These are phyloP conservation scores for Drosophila orosa DNA, from an alignment of 1,140 invertebrate species.

Conservation along the genomic window DNA sequence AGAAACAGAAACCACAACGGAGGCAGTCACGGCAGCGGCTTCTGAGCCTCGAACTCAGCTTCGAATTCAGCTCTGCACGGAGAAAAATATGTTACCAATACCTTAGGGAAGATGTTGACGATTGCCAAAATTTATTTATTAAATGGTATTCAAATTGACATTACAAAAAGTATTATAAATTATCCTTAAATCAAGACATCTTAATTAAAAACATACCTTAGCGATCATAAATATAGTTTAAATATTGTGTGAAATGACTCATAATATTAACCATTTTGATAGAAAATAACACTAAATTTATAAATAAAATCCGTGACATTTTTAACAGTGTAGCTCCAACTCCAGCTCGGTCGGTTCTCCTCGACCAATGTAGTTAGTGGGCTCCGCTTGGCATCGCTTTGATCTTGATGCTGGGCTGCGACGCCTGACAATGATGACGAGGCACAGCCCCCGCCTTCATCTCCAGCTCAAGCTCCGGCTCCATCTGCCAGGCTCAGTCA, in stretches of 20 bases:
- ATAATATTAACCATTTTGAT: too few species aligned
- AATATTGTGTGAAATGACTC: too few species aligned
- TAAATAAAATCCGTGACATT: not conserved
- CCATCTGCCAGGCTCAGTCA: constrained; percentile 45
- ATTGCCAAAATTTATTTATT: not conserved
- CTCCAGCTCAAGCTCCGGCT: constrained; percentile 10
- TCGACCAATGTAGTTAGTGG: constrained; percentile 74
- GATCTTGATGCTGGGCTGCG: constrained; percentile 77
- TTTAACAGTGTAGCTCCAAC: not conserved
- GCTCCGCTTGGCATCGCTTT: constrained; percentile 69
- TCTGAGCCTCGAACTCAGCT: constrained; percentile 34
- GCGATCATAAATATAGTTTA: not conserved
- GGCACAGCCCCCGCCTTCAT: constrained; percentile 44
- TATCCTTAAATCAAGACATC: too few species aligned
- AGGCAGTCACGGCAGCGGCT: constrained; percentile 70
- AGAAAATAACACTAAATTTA: not conserved
- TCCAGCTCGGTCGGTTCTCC: constrained; percentile 25
- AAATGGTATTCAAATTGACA: too few species aligned
- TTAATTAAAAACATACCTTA: not conserved
- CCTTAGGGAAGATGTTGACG: not conserved
- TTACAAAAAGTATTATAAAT: too few species aligned
- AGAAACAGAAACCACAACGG: constrained; percentile 67
- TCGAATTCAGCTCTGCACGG: constrained; percentile 14
- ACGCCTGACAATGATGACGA: constrained; percentile 80
- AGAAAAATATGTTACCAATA: not conserved